Evolutionary conservation across 2,888 invertebrate genomes (phyloP).

Genomic region (Philaethria dido): DNA sequence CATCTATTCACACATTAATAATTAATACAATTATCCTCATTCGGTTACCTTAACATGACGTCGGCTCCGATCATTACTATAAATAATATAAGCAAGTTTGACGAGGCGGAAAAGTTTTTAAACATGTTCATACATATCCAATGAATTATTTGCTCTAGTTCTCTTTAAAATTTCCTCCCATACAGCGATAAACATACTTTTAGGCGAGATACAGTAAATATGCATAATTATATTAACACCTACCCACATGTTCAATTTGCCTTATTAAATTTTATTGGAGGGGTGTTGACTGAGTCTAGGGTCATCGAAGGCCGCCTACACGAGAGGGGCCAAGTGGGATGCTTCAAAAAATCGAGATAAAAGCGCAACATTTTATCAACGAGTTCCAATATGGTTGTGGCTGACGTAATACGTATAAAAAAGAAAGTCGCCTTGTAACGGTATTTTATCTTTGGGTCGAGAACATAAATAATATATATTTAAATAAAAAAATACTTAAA

Average conservation of each 20-base stretch:
- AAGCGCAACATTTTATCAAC: slow-evolving; percentile 26
- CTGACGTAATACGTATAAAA: slow-evolving; percentile 19
- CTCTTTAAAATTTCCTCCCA: background rate
- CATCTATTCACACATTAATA: slow-evolving; percentile 16
- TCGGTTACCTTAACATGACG: slow-evolving; percentile 7
- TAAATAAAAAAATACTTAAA: slow-evolving; percentile 6
- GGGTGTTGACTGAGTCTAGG: slow-evolving; percentile 40
- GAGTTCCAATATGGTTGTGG: slow-evolving; percentile 15
- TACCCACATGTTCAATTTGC: slow-evolving; percentile 42
- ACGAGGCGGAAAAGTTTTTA: slow-evolving; percentile 21
- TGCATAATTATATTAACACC: slow-evolving; percentile 29
- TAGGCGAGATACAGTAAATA: slow-evolving; percentile 12
- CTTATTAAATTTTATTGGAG: slow-evolving; percentile 46
- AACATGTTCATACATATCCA: background rate
- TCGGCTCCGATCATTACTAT: slow-evolving; percentile 15
- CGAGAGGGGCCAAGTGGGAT: slow-evolving; percentile 40
- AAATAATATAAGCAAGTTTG: slow-evolving; percentile 19
- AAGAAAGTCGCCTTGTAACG: slow-evolving; percentile 14
- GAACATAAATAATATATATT: slow-evolving; percentile 4
- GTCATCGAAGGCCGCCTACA: slow-evolving; percentile 45
- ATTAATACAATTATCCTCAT: slow-evolving; percentile 30
- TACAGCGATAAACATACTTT: background rate
- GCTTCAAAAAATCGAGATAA: slow-evolving; percentile 40
- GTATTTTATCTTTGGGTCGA: slow-evolving; percentile 16
- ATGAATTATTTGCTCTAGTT: background rate